Percentiles rank a stretch among this genome's conserved stretches.
phyloP scores from a whole-genome alignment of 2,113 vertebrate species.

The Xyliphius kryptos region DNA sequence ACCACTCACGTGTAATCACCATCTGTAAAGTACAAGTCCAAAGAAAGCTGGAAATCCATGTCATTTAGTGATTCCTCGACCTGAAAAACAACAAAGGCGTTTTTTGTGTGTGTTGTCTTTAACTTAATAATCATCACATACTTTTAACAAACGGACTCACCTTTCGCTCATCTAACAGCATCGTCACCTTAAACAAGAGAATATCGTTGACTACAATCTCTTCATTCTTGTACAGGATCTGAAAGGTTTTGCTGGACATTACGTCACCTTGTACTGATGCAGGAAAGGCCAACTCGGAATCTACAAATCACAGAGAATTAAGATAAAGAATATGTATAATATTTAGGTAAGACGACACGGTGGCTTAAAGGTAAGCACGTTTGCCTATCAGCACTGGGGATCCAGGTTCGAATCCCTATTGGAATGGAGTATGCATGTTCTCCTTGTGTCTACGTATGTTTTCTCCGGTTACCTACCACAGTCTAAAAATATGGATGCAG shows the following conservation, averaged over 20 bases:
- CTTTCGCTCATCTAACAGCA: slow-evolving; percentile 95
- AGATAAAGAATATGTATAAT: too few relatives aligned
- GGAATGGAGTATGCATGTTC: too few relatives aligned
- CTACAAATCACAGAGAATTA: slow-evolving; percentile 7
- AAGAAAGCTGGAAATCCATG: slow-evolving; percentile 86
- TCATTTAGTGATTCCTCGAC: slow-evolving; percentile 93
- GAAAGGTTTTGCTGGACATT: slow-evolving; percentile 96
- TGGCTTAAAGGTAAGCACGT: too few relatives aligned
- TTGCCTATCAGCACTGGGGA: too few relatives aligned
- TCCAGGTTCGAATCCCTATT: too few relatives aligned
- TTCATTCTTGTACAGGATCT: slow-evolving; percentile 98
- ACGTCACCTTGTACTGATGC: slow-evolving; percentile 84
- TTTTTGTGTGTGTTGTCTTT: too few relatives aligned
- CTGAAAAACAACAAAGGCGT: slow-evolving; percentile 50
- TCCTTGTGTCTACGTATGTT: too few relatives aligned
- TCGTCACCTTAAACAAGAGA: slow-evolving; percentile 95
- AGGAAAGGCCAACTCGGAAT: slow-evolving; percentile 75
- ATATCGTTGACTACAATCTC: slow-evolving; percentile 92
- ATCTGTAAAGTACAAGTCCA: slow-evolving; percentile 96
- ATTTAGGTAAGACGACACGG: too few relatives aligned
- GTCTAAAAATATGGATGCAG: too few relatives aligned
- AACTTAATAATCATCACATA: too few relatives aligned
- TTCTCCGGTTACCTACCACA: too few relatives aligned
- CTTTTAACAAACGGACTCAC: slow-evolving; percentile 55
- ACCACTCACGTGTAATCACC: slow-evolving; percentile 93